These are phyloP conservation scores for Epistrophe grossulariae DNA, from an alignment of 2,888 invertebrate genomes.

Conservation along the genomic window DNA sequence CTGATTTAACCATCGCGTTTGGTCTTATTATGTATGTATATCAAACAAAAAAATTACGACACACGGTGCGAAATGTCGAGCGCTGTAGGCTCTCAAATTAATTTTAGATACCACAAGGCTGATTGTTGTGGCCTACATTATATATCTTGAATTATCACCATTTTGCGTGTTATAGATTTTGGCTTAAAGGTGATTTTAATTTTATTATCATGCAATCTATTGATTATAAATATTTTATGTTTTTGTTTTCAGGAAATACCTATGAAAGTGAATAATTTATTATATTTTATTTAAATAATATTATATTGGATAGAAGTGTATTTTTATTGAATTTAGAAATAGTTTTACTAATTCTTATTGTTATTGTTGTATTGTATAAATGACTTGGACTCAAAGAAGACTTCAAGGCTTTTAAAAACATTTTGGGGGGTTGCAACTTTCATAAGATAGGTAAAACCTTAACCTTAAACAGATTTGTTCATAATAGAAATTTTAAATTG, in stretches of 20 bases:
- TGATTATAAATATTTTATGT: not conserved
- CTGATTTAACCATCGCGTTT: constrained; percentile 14
- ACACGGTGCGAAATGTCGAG: constrained; percentile 55
- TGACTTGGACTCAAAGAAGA: not conserved
- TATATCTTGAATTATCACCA: constrained; percentile 1
- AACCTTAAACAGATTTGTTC: no score
- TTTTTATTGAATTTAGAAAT: not conserved
- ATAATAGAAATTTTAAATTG: no score
- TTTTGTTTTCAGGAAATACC: not conserved
- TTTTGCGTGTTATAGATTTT: constrained; percentile 22
- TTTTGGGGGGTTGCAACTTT: no score
- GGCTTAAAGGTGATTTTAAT: constrained; percentile 5
- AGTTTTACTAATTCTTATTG: not conserved
- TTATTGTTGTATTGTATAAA: not conserved
- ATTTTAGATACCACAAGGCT: constrained; percentile 43
- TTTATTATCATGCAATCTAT: constrained; percentile 5
- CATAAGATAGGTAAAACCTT: no score
- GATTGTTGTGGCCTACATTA: constrained; percentile 25
- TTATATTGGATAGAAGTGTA: not conserved
- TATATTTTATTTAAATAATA: not conserved
- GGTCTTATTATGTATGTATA: not conserved
- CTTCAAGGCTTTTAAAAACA: not conserved
- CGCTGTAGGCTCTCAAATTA: constrained; percentile 47
- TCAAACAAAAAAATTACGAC: constrained; percentile 22
- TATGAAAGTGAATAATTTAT: constrained; percentile 31